phyloP scores from a whole-genome alignment of 2,888 invertebrate genomes.

The Diadegma fenestrale region DNA sequence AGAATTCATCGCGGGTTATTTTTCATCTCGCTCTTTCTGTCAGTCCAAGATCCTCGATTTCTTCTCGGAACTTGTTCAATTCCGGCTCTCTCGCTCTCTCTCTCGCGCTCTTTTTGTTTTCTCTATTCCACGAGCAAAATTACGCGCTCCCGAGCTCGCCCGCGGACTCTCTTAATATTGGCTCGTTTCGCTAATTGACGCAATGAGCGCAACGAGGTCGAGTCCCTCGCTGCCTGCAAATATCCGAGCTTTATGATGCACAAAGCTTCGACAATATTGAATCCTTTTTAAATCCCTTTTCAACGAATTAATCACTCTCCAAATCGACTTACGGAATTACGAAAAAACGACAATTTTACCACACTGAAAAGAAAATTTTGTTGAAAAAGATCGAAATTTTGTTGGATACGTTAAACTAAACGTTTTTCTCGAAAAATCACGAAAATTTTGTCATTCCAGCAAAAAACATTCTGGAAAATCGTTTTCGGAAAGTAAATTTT shows the following conservation, averaged over 20 bases:
- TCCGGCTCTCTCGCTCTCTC: conserved; percentile 63
- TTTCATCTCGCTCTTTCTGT: conserved; percentile 27
- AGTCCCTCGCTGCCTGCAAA: conserved; percentile 68
- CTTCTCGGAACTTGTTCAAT: conserved; percentile 76
- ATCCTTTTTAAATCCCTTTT: conserved; percentile 40
- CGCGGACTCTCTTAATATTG: conserved; percentile 31
- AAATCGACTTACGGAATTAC: not conserved
- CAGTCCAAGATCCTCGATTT: conserved; percentile 70
- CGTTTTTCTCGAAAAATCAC: too few relatives aligned
- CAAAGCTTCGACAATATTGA: conserved; percentile 2
- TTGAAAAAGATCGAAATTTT: too few relatives aligned
- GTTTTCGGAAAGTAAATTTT: too few relatives aligned
- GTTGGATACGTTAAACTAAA: too few relatives aligned
- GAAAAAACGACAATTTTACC: not conserved
- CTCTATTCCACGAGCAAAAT: conserved; percentile 66
- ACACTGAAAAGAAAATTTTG: too few relatives aligned
- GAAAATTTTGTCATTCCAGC: too few relatives aligned
- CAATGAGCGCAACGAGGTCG: conserved; percentile 81
- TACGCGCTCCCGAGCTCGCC: conserved; percentile 10
- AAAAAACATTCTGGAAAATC: too few relatives aligned
- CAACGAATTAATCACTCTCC: conserved; percentile 8
- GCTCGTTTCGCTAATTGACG: conserved; percentile 77
- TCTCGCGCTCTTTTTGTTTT: conserved; percentile 74
- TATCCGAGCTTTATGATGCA: conserved; percentile 7
- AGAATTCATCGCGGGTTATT: conserved; percentile 48